Conservation (phyloP, 2,888 invertebrate genomes). For the Cheilosia urbana region DNA sequence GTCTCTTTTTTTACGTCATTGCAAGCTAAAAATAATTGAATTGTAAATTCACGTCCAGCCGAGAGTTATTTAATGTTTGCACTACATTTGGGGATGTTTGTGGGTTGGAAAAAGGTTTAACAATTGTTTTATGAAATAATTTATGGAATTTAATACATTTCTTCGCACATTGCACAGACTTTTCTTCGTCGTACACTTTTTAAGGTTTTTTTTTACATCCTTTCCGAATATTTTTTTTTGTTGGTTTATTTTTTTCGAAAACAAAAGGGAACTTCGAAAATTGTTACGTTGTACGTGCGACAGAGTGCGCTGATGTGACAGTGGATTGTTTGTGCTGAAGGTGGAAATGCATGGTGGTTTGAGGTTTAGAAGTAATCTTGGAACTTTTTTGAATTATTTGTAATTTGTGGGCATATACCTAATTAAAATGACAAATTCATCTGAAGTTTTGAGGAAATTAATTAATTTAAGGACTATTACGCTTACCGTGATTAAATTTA, state of each 20-base stretch:
- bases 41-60: conserved; percentile 56
- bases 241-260: conserved; percentile 70
- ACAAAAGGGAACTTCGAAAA: conserved; percentile 69
- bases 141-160: conserved; percentile 51
- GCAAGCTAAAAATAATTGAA: conserved; percentile 74
- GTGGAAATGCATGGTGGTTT: conserved; percentile 24
- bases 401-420: too few relatives aligned
- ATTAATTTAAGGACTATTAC: too few relatives aligned
- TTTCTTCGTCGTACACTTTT: conserved; percentile 74
- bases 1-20: conserved; percentile 75
- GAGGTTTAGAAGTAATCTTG: neutral
- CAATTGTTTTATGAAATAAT: conserved; percentile 29
- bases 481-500: too few relatives aligned
- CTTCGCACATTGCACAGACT: conserved; percentile 71
- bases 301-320: conserved; percentile 61
- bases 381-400: too few relatives aligned
- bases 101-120: conserved; percentile 3
- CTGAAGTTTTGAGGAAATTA: too few relatives aligned
- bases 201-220: conserved; percentile 69
- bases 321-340: conserved; percentile 52
- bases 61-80: conserved; percentile 55
- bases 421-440: too few relatives aligned
- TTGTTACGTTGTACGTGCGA: conserved; percentile 15
- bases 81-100: conserved; percentile 7
- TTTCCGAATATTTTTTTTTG: conserved; percentile 65